These are phyloP conservation scores for Cantharis lateralis DNA, from an alignment of 2,888 invertebrate genomes.

Conservation along the genomic window DNA sequence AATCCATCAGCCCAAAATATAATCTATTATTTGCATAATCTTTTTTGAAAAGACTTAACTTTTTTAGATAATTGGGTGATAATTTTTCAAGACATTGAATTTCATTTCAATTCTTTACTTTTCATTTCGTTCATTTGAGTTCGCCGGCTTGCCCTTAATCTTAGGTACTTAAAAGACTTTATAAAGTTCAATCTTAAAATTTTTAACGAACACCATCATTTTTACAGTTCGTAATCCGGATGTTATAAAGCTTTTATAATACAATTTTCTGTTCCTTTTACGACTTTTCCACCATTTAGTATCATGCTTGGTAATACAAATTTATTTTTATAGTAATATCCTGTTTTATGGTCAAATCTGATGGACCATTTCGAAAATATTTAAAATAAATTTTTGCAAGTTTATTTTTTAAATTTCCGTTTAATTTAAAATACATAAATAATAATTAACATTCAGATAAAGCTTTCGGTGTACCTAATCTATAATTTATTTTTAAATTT, in stretches of 20 bases:
- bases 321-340: background rate
- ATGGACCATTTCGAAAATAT: background rate
- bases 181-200: background rate
- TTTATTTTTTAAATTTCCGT: background rate
- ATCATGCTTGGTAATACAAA: background rate
- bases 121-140: background rate
- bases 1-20: too few species aligned
- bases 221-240: background rate
- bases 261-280: background rate
- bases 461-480: background rate
- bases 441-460: background rate
- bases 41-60: too few species aligned
- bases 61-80: background rate
- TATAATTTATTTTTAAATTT: background rate
- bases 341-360: background rate
- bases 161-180: background rate
- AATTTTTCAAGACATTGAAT: background rate
- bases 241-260: background rate
- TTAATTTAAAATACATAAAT: background rate
- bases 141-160: background rate
- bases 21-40: too few species aligned
- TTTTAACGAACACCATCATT: background rate
- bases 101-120: background rate
- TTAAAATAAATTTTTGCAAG: background rate
- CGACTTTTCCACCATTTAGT: background rate